phyloP scores from a whole-genome alignment of 1,140 invertebrate genomes.

The Drosophila prosaltans region DNA sequence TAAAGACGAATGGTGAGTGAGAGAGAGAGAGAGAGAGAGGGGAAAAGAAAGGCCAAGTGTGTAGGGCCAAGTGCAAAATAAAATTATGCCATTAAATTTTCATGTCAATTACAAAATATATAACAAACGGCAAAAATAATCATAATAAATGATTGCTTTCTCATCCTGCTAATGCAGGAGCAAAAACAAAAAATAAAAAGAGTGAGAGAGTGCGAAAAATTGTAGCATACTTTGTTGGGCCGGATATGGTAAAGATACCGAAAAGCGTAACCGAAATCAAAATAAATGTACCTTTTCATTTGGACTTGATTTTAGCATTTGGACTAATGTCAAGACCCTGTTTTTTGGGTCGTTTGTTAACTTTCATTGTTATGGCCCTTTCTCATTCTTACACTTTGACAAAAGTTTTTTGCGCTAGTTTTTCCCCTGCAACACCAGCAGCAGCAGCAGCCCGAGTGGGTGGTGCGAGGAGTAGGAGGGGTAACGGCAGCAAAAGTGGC shows the following conservation, averaged over 20 bases:
- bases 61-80: constrained; percentile 58
- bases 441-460: background rate
- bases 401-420: constrained; percentile 68
- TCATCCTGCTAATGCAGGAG: background rate
- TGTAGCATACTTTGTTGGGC: constrained; percentile 31
- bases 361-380: constrained; percentile 3
- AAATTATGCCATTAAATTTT: constrained; percentile 63
- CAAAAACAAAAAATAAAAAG: background rate
- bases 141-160: constrained; percentile 50
- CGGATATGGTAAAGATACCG: background rate
- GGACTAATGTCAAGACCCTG: background rate
- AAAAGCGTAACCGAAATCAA: background rate
- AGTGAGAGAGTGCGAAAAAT: background rate
- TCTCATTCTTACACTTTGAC: constrained; percentile 39
- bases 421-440: constrained; percentile 18
- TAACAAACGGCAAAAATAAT: constrained; percentile 22
- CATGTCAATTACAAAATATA: constrained; percentile 60
- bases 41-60: background rate
- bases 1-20: background rate
- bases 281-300: constrained; percentile 6
- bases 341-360: constrained; percentile 8
- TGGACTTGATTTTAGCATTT: constrained; percentile 2
- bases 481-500: background rate
- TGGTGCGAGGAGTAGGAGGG: background rate
- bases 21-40: background rate